Base-by-base conservation (phyloP, 2,113 vertebrate genomes). In the Syngnathoides biaculeatus region DNA sequence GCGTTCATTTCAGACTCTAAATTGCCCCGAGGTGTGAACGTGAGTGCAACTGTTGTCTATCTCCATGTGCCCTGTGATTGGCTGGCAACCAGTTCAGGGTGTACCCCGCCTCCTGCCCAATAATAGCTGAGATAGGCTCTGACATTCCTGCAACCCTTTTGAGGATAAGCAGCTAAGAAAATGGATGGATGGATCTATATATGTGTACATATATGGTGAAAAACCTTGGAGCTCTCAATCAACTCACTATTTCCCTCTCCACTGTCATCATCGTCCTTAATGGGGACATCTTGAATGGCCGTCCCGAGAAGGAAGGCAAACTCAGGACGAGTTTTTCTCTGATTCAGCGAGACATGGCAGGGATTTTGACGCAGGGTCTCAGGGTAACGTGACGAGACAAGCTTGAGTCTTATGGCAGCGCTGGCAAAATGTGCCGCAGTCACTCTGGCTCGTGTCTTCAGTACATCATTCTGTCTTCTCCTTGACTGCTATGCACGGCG, bases 271-370 rank as follows among this genome's bases (percentile, higher is more conserved):
- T 67, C 57, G 91, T 90, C 90, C 90, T 86, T 92, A 89, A 90
- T 9, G 12, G 88, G 88, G 81, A 91, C 80, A 91, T 83, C 84
- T 83, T 87, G 81, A 86, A 90, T 79, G 89, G 85, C 89, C 90
- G 91, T 92, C 93, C 92, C 92, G 90, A 93, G 89, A 88, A 91
- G 74, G 73, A 80, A 89, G 79, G 81, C 82, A 74, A 88, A 84
- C 80, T 83, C 81, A 52, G 88, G 85, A 89, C 87, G 88, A 88
- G 86, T 89, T 79, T 82, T 88, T 85, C 85, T 82, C 84, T 69
- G 81, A 78, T 87, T 83, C 80, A 77, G 50, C 7, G 55, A 88
- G 86, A 89, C 83, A 47, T 78, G 78, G 78, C 85, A 77, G 80
- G 55, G 74, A 85, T 86, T 89, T 83, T 91, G 90, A 91, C 89